phyloP scores from a whole-genome alignment of 2,113 vertebrate genomes.

The Puffinus mauretanicus region DNA sequence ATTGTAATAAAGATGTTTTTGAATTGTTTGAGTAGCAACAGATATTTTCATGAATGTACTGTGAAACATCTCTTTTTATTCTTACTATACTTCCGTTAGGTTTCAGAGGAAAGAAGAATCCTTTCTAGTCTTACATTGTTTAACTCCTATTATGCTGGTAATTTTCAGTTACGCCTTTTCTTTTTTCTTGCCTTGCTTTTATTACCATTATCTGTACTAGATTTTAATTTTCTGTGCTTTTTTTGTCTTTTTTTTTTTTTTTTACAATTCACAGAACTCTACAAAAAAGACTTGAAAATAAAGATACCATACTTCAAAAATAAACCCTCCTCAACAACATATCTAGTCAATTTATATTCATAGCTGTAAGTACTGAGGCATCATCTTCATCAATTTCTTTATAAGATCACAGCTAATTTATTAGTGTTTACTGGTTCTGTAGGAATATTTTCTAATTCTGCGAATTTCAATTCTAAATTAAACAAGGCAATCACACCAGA shows the following conservation, averaged over 20 bases:
- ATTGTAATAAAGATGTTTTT: conserved; percentile 6
- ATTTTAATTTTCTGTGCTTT: neutral
- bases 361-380: neutral
- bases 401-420: neutral
- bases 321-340: neutral
- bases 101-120: conserved; percentile 21
- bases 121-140: conserved; percentile 26
- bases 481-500: neutral
- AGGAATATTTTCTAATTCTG: neutral
- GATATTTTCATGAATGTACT: conserved; percentile 33
- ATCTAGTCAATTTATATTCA: neutral
- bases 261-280: neutral
- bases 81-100: neutral
- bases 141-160: neutral
- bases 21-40: conserved; percentile 46
- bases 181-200: neutral
- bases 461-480: neutral
- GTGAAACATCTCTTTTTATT: conserved; percentile 36
- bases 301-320: neutral
- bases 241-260: too few relatives aligned
- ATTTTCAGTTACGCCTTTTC: neutral
- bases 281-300: neutral
- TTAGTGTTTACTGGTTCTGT: neutral
- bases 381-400: neutral
- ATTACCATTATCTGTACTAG: neutral